Evolutionary conservation across 35 echinoderm and acorn worm genomes (phyloP), one percentile per base, ranked within the genome.

Genomic region (Diadema setosum): DNA sequence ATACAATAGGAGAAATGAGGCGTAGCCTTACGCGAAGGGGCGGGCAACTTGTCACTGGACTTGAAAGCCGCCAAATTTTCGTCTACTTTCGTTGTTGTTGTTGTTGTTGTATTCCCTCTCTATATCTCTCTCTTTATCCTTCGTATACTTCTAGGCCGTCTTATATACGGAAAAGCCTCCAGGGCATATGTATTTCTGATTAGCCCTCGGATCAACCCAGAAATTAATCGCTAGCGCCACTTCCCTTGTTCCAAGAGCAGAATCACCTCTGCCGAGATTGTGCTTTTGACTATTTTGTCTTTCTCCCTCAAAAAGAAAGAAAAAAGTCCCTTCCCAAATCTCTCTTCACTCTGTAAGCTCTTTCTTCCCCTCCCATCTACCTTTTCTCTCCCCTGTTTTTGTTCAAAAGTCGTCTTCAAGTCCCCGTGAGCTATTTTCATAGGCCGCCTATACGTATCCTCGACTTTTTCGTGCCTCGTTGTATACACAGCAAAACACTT

Each of bases 401-500:
- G 63, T 67, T 67, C 63, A 34, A 34, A 67, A 67, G 63, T 67
- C 63, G 63, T 67, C 63, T n/a, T 34, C 63, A 67, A 67, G 63
- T 67, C 63, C 63, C 63, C 63, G 27, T 67, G 63, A 67, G 63
- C 63, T 67, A 67, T 67, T 67, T 67, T 67, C 27, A 67, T 67
- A 67, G 63, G 63, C 63, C 63, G 27, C 63, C 63, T 67, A 67
- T 67, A 67, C 63, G 63, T 67, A 33, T 27, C 27, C 63, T 67
- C 37, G 63, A 26, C 24, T 67, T 67, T 67, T 67, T 29, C 63
- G 30, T 67, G 27, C 37, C 63, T 34, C 4, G 37, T 67, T 67
- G 63, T 67, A 67, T 67, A 67, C 63, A 67, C 63, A 67, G 63
- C 63, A 67, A 67, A 67, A 67, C 63, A 67, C 63, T 67, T 34